Conservation (phyloP, 2,797 vertebrate genomes). For the Nannoperca obscura region DNA sequence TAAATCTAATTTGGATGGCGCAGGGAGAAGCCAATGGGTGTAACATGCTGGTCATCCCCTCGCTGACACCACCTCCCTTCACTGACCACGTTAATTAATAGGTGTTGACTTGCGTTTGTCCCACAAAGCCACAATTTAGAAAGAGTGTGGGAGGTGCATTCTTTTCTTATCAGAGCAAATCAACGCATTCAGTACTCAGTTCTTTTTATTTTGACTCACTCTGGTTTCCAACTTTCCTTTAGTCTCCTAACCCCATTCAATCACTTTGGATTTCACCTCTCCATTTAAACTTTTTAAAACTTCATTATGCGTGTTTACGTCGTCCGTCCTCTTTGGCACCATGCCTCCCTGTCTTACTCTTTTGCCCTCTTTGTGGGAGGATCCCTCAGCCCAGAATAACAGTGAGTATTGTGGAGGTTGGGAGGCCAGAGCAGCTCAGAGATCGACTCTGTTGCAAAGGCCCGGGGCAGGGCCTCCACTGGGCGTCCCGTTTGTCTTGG, state of each 20-base stretch:
- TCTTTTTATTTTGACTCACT: slow-evolving; percentile 20
- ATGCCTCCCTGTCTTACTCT: slow-evolving; percentile 39
- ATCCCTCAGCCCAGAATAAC: slow-evolving; percentile 75
- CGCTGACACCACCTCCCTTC: slow-evolving; percentile 50
- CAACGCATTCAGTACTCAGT: not conserved
- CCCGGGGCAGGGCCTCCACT: slow-evolving; percentile 73
- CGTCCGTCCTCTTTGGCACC: slow-evolving; percentile 28
- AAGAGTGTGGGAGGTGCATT: slow-evolving; percentile 46
- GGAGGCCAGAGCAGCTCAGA: slow-evolving; percentile 69
- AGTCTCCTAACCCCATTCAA: not conserved
- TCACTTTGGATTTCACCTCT: slow-evolving; percentile 11
- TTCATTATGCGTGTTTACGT: slow-evolving; percentile 21
- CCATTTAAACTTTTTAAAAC: slow-evolving; percentile 13
- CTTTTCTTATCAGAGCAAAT: slow-evolving; percentile 39
- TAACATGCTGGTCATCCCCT: slow-evolving; percentile 59
- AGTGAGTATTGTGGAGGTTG: slow-evolving; percentile 71
- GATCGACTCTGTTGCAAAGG: slow-evolving; percentile 72
- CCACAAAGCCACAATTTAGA: slow-evolving; percentile 65
- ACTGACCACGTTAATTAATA: slow-evolving; percentile 73
- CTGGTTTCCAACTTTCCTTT: not conserved
- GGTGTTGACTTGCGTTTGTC: slow-evolving; percentile 78
- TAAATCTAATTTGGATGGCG: slow-evolving; percentile 75
- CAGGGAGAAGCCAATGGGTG: slow-evolving; percentile 59
- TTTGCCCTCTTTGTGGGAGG: slow-evolving; percentile 68
- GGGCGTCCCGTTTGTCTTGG: slow-evolving; percentile 84